Evolutionary conservation across 1,140 invertebrate genomes (phyloP), one percentile per base, ranked within the genome.

Genomic region (Plodia interpunctella): DNA sequence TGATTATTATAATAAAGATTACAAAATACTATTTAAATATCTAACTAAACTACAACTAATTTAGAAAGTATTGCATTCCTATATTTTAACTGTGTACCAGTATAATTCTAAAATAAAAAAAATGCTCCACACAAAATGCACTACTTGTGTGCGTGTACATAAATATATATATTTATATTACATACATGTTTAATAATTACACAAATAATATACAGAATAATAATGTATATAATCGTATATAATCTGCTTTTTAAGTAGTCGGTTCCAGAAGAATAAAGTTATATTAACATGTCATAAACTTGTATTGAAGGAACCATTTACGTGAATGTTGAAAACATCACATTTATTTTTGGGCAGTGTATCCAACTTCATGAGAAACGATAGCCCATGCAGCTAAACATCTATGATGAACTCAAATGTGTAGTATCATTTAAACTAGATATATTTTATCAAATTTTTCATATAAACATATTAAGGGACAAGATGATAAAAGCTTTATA

Each of bases 61-160:
- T 66, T 70, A 75, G 70, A 75, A 72, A 70, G 67, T 75, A 75
- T 75, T 75, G 73, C 73, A 75, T 75, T 72, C 62, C 57, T 70
- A 66, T 69, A 62, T 15, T 52, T 30, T 55, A 61, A 55, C 35
- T 57, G 38, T 44, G 38, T 55, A 60, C 20, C 59, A 56, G 59
- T 50, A 57, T 60, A 62, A 65, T 63, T 58, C 61, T 66, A 66
- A 57, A 60, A 13, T 51, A 62, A 32, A 32, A 32, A 62, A 68
- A 65, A 63, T 68, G 62, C 59, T 64, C 57, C 30, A 50, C 63
- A 63, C 53, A 65, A 65, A 65, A 69, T 65, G 66, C 67, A 69
- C 70, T 59, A 56, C 62, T 61, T 32, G 25, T 65, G 70, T 68
- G 66, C 62, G 59, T 61, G 9, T 28, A 28, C 9, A 28, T 28